Evolutionary conservation across 2,113 vertebrate species (phyloP).

Genomic region (Antennarius striatus): DNA sequence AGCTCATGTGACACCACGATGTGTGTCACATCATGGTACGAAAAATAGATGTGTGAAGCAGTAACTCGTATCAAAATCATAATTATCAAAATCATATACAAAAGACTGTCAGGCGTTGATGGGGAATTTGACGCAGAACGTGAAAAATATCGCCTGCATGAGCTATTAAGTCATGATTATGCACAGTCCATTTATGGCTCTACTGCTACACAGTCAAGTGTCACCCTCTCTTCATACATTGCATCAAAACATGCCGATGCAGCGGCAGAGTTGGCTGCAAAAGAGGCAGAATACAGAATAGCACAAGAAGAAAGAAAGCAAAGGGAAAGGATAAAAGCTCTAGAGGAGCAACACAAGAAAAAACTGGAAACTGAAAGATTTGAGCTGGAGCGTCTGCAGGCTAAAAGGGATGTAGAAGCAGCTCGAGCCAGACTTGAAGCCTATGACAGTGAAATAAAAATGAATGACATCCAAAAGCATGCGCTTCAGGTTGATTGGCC

Average conservation of each 20-base stretch:
- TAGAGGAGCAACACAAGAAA: slow-evolving; percentile 8
- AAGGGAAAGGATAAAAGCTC: background rate
- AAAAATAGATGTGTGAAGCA: too few relatives aligned
- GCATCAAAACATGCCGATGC: background rate
- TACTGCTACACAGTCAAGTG: background rate
- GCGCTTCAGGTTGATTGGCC: too few relatives aligned
- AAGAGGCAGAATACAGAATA: background rate
- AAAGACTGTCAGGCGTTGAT: too few relatives aligned
- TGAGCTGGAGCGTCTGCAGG: slow-evolving; percentile 2
- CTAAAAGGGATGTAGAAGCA: background rate
- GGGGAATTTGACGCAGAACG: too few relatives aligned
- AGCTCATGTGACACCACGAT: too few relatives aligned
- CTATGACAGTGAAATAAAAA: background rate
- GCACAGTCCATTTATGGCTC: slow-evolving; percentile 5
- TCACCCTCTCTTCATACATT: background rate
- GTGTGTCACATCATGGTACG: too few relatives aligned
- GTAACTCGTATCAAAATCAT: too few relatives aligned
- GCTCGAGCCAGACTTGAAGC: background rate
- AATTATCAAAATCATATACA: too few relatives aligned
- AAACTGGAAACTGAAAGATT: background rate
- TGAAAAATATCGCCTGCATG: too few relatives aligned
- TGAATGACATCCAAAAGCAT: too few relatives aligned
- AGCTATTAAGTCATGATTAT: background rate
- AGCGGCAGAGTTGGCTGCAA: slow-evolving; percentile 7
- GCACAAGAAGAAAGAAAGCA: slow-evolving; percentile 1